Evolutionary conservation across 1,140 invertebrate species (phyloP), one percentile per base, ranked within the genome.

Genomic region (Euwallacea similis): DNA sequence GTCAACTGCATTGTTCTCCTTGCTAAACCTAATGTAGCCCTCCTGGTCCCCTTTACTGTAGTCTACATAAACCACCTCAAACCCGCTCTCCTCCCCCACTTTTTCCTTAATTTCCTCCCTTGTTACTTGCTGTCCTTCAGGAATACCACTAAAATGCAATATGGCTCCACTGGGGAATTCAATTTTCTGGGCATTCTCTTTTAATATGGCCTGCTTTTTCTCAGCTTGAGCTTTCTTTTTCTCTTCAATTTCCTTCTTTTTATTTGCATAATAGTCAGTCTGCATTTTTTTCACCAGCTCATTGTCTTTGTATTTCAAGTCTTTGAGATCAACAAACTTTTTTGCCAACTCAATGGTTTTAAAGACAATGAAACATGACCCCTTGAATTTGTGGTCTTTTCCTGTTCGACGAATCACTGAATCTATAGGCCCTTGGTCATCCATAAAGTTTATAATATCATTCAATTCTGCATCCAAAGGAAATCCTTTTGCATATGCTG

Each of bases 401-500:
- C 58, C 53, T 7, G 86, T 82, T 73, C 92, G 87, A 87, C 93
- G 91, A 76, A 88, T 82, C 47, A 97, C 84, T 79, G 91, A 92
- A 56, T 95, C 92, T 46, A 92, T 86, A 58, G 88, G 85, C 9
- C 91, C 90, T 82, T 86, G 89, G 42, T 85, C 80, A 65, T 87
- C 86, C 74, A 96, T 91, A 82, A 89, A 96, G 56, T 87, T 86
- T 50, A 94, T 84, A 2, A 97, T 80, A 0, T 89, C 85, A 77
- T 93, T 88, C 10, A 98, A 85, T 7, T 83, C 85, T 0, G 84
- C 82, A 16, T 91, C 88, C 61, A 87, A 81, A 2, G 93, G 90
- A 78, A 98, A 98, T 54, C 94, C 94, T 87, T 98, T 98, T 42
- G 90, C 87, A 83, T 98, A 98, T 16, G 94, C 86, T 59, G 71